Evolutionary conservation across 92 coral and sea anemone species (phyloP).

Genomic region (Phymanthus crucifer): DNA sequence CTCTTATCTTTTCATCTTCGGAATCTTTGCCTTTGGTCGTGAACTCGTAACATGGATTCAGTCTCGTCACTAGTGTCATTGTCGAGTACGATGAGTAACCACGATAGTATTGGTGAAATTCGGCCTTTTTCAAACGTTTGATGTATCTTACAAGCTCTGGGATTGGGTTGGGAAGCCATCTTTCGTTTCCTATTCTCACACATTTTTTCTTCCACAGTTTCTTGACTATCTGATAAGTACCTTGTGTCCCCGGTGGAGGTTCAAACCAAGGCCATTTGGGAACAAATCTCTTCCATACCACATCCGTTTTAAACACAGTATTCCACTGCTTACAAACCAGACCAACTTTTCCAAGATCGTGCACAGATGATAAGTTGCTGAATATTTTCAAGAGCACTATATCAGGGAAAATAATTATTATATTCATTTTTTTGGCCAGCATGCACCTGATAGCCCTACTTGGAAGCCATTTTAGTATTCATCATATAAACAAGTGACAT

Average conservation of each 20-base stretch:
- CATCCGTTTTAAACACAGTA: conserved; percentile 21
- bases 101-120: background rate
- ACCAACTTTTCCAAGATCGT: conserved; percentile 35
- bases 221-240: background rate
- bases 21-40: conserved; percentile 18
- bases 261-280: conserved; percentile 40
- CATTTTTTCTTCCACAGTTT: conserved; percentile 23
- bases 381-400: conserved; percentile 50
- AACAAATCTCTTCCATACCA: conserved; percentile 45
- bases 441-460: too few species aligned
- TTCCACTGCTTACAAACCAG: conserved; percentile 57
- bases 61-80: conserved; percentile 1
- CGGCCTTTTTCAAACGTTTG: conserved; percentile 17
- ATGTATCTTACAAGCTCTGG: conserved; percentile 29
- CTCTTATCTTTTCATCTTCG: conserved; percentile 3
- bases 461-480: too few species aligned
- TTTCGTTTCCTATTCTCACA: conserved; percentile 37
- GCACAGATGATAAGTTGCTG: conserved; percentile 17
- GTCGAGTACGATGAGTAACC: background rate
- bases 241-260: conserved; percentile 15
- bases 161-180: conserved; percentile 39
- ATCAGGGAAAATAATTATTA: conserved; percentile 59
- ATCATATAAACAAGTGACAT: too few species aligned
- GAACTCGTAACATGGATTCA: conserved; percentile 42
- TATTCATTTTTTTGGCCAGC: too few species aligned